Evolutionary conservation across 2,113 vertebrate genomes (phyloP), one percentile per base, ranked within the genome.

Genomic region (Daboia siamensis): DNA sequence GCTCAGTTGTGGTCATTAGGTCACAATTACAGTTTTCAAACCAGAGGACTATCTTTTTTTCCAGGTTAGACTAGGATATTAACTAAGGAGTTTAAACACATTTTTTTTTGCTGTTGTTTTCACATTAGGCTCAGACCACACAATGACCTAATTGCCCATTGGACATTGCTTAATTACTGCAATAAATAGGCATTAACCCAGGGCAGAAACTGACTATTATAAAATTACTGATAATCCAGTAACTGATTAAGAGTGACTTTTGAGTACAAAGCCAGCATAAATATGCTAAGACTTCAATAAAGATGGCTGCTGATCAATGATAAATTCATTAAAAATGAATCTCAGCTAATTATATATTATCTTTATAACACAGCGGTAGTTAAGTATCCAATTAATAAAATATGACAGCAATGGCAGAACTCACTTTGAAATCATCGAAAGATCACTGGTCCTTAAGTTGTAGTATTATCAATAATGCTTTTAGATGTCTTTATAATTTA

Each of bases 351-450:
- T 39, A 94, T 94, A 91, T 94, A 54, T 87, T 95, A 93, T 93
- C 93, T 92, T 94, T 95, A 90, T 9, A 95, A 91, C 86, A 33
- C n/a, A 90, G 54, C 0, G 0, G 90, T 92, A 93, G 84, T 95
- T 95, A 92, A 92, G 95, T 86, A 54, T 64, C 92, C 52, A 80
- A 94, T 92, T 94, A 96, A 94, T 94, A 95, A 95, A 95, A 89
- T 95, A 89, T 52, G 93, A 90, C 92, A 95, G 93, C 80, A 86
- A 57, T 94, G 85, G 5, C 87, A 90, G 44, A 90, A 54, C 87
- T 94, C 69, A 39, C 95, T 95, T 80, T 95, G 61, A 84, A 96
- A 95, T 92, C 94, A 92, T 84, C 74, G 54, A 90, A 90, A 92
- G 90, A 57, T 95, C 91, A 61, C 87, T 93, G 90, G 84, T 91